Conservation (phyloP, 2,797 vertebrate species). For the Crotalus adamanteus region DNA sequence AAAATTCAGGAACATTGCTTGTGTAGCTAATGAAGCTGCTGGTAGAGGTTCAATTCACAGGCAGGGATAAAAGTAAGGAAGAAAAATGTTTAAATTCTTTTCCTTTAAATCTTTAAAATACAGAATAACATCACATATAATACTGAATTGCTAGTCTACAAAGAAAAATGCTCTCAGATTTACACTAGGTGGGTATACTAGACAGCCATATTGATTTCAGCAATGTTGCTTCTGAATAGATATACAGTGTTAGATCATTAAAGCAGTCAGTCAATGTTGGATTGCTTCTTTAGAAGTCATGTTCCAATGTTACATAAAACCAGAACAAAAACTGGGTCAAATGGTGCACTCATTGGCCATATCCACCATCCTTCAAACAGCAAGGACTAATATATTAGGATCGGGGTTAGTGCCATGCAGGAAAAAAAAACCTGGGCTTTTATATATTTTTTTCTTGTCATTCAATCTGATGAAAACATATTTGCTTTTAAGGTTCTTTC, state of each 20-base stretch:
- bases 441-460: not conserved
- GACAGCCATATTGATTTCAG: not conserved
- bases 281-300: not conserved
- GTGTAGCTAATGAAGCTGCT: not conserved
- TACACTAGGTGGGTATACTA: constrained; percentile 39
- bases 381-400: not conserved
- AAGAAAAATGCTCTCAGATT: constrained; percentile 79
- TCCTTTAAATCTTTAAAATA: constrained; percentile 41
- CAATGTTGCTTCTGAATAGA: not conserved
- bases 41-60: not conserved
- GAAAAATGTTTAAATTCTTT: not conserved
- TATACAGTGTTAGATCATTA: not conserved
- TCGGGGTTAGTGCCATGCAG: not conserved
- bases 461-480: not conserved
- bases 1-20: not conserved
- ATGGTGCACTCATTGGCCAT: not conserved
- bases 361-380: not conserved
- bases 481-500: not conserved
- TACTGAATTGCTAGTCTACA: constrained; percentile 71
- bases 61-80: not conserved
- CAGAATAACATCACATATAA: constrained; percentile 78
- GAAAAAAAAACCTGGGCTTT: not conserved
- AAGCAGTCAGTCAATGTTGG: not conserved
- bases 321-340: not conserved
- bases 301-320: not conserved